A percentile compares a stretch with the other conserved stretches of the same genome.
Evolutionary conservation across 1,140 invertebrate genomes (phyloP).

Genomic region (Solenopsis fugax): DNA sequence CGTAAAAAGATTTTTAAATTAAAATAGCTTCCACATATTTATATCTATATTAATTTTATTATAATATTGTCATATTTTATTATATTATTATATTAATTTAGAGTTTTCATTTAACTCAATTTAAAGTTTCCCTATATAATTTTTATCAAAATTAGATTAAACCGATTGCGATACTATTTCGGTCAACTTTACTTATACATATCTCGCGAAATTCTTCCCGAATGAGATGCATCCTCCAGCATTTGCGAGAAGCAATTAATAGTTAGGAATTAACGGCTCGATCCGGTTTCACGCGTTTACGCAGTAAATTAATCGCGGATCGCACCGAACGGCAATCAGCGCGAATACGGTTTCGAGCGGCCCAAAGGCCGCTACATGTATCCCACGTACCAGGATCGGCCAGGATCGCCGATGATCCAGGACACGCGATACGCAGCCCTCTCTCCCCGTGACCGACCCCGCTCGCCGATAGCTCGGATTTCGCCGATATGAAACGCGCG

Average conservation of each 20-base stretch:
- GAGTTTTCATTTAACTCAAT: neutral
- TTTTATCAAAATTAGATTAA: neutral
- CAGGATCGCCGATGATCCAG: constrained; percentile 53
- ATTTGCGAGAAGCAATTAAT: constrained; percentile 44
- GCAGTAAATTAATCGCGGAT: constrained; percentile 64
- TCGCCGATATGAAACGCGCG: constrained; percentile 55
- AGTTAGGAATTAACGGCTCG: constrained; percentile 41
- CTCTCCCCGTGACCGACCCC: neutral
- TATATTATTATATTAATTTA: no score
- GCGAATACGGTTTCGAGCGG: constrained; percentile 53
- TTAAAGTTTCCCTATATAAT: neutral
- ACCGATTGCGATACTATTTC: neutral
- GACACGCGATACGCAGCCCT: constrained; percentile 51
- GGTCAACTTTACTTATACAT: neutral
- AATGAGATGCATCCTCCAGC: neutral
- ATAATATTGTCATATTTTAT: no score
- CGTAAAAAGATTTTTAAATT: neutral
- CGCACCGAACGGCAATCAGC: constrained; percentile 44
- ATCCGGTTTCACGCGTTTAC: constrained; percentile 47
- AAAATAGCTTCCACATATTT: neutral
- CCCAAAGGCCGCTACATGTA: constrained; percentile 42
- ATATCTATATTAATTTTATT: no score
- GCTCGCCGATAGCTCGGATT: constrained; percentile 56
- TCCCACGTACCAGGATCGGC: constrained; percentile 44
- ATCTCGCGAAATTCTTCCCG: neutral